Evolutionary conservation across 2,797 vertebrate species (phyloP).

Genomic region (Babyrousa celebensis): DNA sequence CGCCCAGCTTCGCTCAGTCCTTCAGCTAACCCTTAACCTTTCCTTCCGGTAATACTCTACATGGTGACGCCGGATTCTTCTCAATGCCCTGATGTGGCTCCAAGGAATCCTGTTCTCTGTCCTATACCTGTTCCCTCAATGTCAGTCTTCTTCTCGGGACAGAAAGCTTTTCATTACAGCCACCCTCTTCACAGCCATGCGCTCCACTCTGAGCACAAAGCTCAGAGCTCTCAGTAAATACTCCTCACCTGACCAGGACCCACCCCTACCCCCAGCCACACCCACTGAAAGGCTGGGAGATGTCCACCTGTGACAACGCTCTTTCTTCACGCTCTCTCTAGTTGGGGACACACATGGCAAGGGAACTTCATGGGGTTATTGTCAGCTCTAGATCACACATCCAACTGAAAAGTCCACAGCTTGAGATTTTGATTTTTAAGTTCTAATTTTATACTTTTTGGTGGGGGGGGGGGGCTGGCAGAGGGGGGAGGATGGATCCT

Average conservation of each 20-base stretch:
- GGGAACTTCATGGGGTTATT: background rate
- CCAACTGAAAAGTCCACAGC: background rate
- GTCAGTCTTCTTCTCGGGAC: background rate
- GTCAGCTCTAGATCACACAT: background rate
- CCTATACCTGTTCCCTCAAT: fast-evolving
- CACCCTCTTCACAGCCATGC: background rate
- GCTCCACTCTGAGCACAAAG: no score
- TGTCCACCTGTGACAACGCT: fast-evolving
- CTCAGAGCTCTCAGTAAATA: background rate
- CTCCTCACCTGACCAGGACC: background rate
- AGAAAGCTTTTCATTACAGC: background rate
- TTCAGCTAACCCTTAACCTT: background rate
- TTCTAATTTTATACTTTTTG: no score
- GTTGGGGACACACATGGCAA: fast-evolving
- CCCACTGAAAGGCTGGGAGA: no score
- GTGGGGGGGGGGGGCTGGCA: no score
- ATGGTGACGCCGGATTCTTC: fast-evolving
- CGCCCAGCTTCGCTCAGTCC: fast-evolving
- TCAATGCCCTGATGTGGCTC: no score
- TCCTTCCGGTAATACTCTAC: background rate
- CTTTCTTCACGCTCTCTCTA: background rate
- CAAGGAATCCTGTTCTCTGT: no score
- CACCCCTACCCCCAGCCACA: no score
- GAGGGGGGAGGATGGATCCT: no score
- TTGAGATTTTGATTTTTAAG: no score